Conservation (phyloP, 1,140 invertebrate species). For the Sipha flava region DNA sequence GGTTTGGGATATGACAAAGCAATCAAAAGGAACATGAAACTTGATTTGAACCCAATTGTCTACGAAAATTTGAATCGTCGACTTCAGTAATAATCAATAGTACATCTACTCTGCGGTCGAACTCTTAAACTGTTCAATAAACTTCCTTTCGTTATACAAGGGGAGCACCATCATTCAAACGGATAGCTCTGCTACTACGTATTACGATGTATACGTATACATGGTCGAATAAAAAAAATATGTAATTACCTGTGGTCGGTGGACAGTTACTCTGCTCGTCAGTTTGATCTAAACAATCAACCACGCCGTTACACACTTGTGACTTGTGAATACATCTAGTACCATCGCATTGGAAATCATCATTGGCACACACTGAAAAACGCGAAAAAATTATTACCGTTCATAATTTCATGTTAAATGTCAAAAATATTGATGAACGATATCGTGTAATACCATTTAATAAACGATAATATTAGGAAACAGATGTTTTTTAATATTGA, state of each 20-base stretch:
- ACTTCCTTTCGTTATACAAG: too few relatives aligned
- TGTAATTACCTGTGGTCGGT: background rate
- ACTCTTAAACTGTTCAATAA: too few relatives aligned
- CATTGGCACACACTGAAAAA: background rate
- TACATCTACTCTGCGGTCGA: too few relatives aligned
- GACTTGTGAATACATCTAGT: background rate
- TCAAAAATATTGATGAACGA: too few relatives aligned
- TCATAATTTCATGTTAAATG: too few relatives aligned
- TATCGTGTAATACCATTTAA: too few relatives aligned
- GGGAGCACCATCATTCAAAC: too few relatives aligned
- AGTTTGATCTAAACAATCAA: constrained; percentile 49
- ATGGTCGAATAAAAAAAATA: too few relatives aligned
- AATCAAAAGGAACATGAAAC: background rate
- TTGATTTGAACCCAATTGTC: background rate
- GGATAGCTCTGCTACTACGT: too few relatives aligned
- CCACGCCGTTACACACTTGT: constrained; percentile 43
- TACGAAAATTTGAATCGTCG: background rate
- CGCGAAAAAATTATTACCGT: background rate
- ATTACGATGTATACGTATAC: too few relatives aligned
- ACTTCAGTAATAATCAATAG: background rate
- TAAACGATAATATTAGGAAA: too few relatives aligned
- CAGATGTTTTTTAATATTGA: too few relatives aligned
- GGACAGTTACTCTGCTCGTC: constrained; percentile 45
- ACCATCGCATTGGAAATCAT: constrained; percentile 15
- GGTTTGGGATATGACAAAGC: background rate